Base-by-base conservation (phyloP, 2,888 invertebrate genomes). In the Aphelenchoides bicaudatus region DNA sequence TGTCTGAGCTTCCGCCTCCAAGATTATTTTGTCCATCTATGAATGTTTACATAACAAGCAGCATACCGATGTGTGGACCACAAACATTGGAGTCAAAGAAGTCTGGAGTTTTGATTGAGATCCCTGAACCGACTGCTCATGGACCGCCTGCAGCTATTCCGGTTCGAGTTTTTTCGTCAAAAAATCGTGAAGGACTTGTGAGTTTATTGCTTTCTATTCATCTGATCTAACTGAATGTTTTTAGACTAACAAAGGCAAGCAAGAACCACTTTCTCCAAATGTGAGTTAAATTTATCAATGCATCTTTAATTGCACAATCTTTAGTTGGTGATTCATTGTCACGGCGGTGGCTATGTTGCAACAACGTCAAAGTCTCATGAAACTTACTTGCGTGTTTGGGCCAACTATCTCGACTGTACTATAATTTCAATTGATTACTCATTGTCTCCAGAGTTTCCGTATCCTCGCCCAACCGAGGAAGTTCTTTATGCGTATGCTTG, bases 321-420 rank as follows among this genome's bases (percentile, higher is more conserved):
- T 1, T 84, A 86, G 19, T 83, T 96, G 2, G 79, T 96, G 5
- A 85, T 98, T 75, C 98, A 98, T 81, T 90, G 91, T 79, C 98
- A 98, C 79, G 98, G 98, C 8, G 98, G 96, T 23, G 98, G 96
- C 0, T 98, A 94, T 81, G 91, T 98, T 0, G 89, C 96, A 0
- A 94, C 94, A 79, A 91, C 91, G 47, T 93, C 94, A 0, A 88
- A 89, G 74, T 91, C 94, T 0, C 96, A 98, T 79, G 91, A 94
- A 78, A 72, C 88, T 0, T 98, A 96, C 80, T 83, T 98, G 5
- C 84, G 92, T 4, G 87, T 88, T 57, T 98, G 96, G 96, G 91
- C 93, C 0, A 85, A 87, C 50, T 86, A 86, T 10, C 80, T 91
- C 3, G 86, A 88, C 66, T 86, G 89, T 54, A 94, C 96, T 0